Percentiles rank a stretch among this genome's conserved stretches.
phyloP scores from a whole-genome alignment of 2,113 vertebrate genomes.

The Galemys pyrenaicus region DNA sequence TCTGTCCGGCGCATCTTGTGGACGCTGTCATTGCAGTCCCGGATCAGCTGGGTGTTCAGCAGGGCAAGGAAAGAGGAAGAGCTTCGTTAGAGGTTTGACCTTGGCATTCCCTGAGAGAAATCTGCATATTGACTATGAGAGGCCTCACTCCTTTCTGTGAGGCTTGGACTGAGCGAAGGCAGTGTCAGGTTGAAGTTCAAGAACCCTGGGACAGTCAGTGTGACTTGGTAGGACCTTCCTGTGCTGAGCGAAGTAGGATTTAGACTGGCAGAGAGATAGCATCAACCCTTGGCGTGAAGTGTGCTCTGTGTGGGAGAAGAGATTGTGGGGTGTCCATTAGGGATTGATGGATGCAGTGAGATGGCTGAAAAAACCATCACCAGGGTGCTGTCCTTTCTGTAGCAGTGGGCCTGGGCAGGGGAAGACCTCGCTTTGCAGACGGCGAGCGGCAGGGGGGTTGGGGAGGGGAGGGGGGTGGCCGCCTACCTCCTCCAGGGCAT shows the following conservation, averaged over 20 bases:
- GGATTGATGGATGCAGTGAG: neutral
- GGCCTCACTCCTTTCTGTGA: neutral
- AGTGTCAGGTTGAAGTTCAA: neutral
- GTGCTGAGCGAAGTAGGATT: neutral
- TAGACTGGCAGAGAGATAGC: neutral
- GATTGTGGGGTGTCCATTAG: neutral
- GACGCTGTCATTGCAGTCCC: conserved; percentile 96
- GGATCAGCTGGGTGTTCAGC: conserved; percentile 89
- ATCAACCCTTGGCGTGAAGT: neutral
- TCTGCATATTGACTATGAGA: too few relatives aligned
- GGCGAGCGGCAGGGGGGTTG: rapidly evolving
- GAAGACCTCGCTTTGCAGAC: neutral
- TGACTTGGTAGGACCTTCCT: neutral
- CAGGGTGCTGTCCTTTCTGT: neutral
- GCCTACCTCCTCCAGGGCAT: conserved; percentile 92
- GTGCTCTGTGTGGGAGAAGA: neutral
- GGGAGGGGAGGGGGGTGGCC: neutral
- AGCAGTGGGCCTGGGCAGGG: rapidly evolving
- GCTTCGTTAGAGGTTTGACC: neutral
- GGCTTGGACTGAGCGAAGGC: neutral
- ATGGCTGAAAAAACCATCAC: rapidly evolving
- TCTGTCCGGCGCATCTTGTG: conserved; percentile 96
- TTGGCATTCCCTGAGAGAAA: neutral
- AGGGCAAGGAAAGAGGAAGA: neutral
- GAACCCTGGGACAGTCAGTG: neutral